Base-by-base conservation (phyloP, 2,797 vertebrate genomes). In the Melanogrammus aeglefinus region DNA sequence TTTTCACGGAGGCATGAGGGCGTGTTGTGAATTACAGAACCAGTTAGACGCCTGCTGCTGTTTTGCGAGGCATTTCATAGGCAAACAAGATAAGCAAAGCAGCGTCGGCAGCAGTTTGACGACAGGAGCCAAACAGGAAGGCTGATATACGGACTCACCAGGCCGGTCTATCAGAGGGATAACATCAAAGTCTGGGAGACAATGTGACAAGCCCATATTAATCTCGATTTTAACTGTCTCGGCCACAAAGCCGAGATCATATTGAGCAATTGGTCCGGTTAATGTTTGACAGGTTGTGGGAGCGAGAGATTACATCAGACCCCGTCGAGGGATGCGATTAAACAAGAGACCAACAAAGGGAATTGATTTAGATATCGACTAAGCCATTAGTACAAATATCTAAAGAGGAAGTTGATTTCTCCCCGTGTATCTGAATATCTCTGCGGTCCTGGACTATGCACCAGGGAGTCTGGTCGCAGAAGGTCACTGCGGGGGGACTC, bases 401-500 rank as follows among this genome's bases (percentile, higher is more conserved):
- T 63, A n/a, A n/a, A 63, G 51, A 63, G 21, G 18, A 24, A 63
- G 21, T 13, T 63, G 21, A 63, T 63, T 63, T 21, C 51, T 63
- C 51, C 14, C 18, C 51, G 18, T n/a, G 51, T 63, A n/a, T n/a
- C 21, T 6, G n/a, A 63, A 63, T 7, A 66, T 66, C 63, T 24
- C n/a, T 27, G 63, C 1, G 63, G 57, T 4, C 16, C 16, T 5
- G 57, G 63, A 12, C 57, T 21, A 66, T 10, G 57, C 18, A 5
- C 2, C 18, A n/a, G 21, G 21, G 21, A 2, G 66, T 69, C 12
- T 24, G n/a, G 29, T 24, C 51, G 51, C 63, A 66, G 70, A 35
- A 18, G 89, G 92, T 82, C 85, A 78, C 77, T 75, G 77, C 71
- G 79, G 73, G 85, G 73, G 73, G 82, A 77, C 94, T 94, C 90